These are phyloP conservation scores for Oryzias sinensis DNA, from an alignment of 2,797 vertebrate genomes.

Conservation along the genomic window DNA sequence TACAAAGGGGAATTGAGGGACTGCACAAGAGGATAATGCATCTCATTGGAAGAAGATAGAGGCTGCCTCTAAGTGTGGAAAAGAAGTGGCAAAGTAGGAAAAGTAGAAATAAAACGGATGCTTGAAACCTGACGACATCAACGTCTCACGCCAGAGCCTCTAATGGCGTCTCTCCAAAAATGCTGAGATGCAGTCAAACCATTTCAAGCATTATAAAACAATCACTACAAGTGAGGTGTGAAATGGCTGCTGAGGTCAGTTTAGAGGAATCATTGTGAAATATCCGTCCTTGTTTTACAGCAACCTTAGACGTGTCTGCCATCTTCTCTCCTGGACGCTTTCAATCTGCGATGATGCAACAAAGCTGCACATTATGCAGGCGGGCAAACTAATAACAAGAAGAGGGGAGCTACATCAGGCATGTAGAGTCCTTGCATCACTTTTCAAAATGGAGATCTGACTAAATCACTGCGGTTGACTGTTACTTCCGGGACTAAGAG, in stretches of 20 bases:
- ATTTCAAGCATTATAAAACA: slow-evolving; percentile 14
- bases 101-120: slow-evolving; percentile 18
- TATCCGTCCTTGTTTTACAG: background rate
- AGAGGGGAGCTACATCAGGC: background rate
- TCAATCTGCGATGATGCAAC: background rate
- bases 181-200: slow-evolving; percentile 2
- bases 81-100: slow-evolving; percentile 24
- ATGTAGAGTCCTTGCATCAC: background rate
- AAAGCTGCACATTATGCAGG: slow-evolving; percentile 1
- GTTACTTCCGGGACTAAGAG: background rate
- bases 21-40: slow-evolving; percentile 54
- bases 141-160: slow-evolving; percentile 24
- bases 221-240: background rate
- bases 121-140: slow-evolving; percentile 19
- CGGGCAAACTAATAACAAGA: background rate
- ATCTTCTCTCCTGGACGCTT: background rate
- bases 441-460: background rate
- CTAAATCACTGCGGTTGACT: background rate
- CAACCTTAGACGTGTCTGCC: background rate
- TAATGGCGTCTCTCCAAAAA: slow-evolving; percentile 19
- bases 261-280: slow-evolving; percentile 15
- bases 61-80: slow-evolving; percentile 15
- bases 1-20: slow-evolving; percentile 25
- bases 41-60: slow-evolving; percentile 41
- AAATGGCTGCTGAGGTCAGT: slow-evolving; percentile 9